Base-by-base conservation (phyloP, 2,113 vertebrate genomes). In the Triplophysa siluroides region DNA sequence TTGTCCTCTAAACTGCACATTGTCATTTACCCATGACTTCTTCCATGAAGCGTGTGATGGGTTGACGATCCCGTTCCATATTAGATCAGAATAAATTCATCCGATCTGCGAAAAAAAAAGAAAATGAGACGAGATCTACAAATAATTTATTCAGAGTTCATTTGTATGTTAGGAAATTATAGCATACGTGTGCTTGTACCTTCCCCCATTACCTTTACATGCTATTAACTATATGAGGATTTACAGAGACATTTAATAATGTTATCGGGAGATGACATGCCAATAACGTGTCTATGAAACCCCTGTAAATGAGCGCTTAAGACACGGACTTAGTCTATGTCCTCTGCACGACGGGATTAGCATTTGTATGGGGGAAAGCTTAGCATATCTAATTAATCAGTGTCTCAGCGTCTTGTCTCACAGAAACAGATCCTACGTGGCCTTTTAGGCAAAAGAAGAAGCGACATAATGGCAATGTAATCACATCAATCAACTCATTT, bases 401-500 rank as follows among this genome's bases (percentile, higher is more conserved):
- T 54, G 64, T 75, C 67, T 76, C 38, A 56, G 64, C 61, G 54
- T 24, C 78, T 83, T 83, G 82, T 83, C 78, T 79, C 71, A 19
- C 16, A 64, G 78, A 79, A 79, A 64, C 82, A 83, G 82, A 83
- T 70, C 78, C 56, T 76, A 54, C 61, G 58, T 83, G 77, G 47
- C 78, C 82, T 83, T 83, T 76, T 69, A 79, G 78, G 72, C 64
- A 73, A 79, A 78, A 79, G 45, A 78, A 79, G 45, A 19, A 75
- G 60, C 50, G 68, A 74, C 81, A 83, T 79, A 79, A 83, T 83
- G 71, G 78, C 70, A 79, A 74, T 63, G 66, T 38, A 65, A 75
- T 79, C 81, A 69, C 82, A 83, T 79, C 78, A 83, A 80, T 83
- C 82, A 83, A 70, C 56, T 83, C 16, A 79, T 79, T 79, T 76